Evolutionary conservation across 1,140 invertebrate genomes (phyloP).

Genomic region (Drosophila ananassae): DNA sequence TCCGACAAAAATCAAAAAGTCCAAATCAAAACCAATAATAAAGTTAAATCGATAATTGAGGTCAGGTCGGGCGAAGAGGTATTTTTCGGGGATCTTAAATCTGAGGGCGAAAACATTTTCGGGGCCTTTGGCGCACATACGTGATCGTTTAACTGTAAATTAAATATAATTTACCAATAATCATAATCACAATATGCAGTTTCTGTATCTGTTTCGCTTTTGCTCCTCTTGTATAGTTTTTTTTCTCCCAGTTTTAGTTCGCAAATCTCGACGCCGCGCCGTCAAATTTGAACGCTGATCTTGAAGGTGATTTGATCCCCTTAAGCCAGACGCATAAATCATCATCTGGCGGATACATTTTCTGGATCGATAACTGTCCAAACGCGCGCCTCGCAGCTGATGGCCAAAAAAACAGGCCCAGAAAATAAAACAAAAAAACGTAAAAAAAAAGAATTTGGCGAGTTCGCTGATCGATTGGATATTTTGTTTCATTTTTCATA

Average conservation of each 20-base stretch:
- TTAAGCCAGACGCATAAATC: constrained; percentile 78
- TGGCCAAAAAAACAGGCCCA: constrained; percentile 13
- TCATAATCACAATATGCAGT: constrained; percentile 78
- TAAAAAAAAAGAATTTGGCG: constrained; percentile 23
- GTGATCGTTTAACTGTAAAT: constrained; percentile 84
- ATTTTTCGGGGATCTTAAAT: constrained; percentile 27
- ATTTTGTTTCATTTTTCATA: constrained; percentile 15
- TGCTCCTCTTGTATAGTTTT: neutral
- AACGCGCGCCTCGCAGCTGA: constrained; percentile 65
- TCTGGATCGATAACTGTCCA: constrained; percentile 73
- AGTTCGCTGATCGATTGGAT: constrained; percentile 55
- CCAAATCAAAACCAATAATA: constrained; percentile 84
- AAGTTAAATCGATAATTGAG: constrained; percentile 84
- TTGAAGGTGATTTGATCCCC: constrained; percentile 60
- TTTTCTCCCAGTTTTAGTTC: constrained; percentile 2
- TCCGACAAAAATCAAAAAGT: constrained; percentile 64
- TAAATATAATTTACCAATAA: constrained; percentile 84
- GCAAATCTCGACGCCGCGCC: constrained; percentile 21
- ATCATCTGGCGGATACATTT: constrained; percentile 46
- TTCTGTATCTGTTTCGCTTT: constrained; percentile 40
- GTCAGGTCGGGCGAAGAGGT: constrained; percentile 58
- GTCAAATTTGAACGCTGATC: constrained; percentile 54
- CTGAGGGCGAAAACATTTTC: constrained; percentile 23
- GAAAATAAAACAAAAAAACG: constrained; percentile 7
- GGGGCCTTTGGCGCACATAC: constrained; percentile 62